These are phyloP conservation scores for Rhynchotus rufescens DNA, from an alignment of 2,797 vertebrate genomes.

Conservation along the genomic window DNA sequence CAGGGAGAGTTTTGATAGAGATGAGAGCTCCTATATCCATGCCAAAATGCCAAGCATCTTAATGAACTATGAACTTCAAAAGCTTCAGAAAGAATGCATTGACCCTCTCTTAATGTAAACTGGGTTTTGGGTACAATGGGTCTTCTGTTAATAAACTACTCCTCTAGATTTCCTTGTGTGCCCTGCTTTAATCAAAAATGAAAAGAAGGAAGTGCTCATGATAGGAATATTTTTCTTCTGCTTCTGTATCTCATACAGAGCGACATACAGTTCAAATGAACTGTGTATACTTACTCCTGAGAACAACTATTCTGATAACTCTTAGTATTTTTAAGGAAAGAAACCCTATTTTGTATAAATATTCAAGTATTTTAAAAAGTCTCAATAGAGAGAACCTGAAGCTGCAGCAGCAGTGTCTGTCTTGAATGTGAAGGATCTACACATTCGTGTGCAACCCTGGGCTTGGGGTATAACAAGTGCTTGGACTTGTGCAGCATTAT, in stretches of 20 bases:
- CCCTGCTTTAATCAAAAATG: constrained; percentile 3
- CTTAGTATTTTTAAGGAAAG: neutral
- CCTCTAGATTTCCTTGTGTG: neutral
- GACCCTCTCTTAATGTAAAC: constrained; percentile 40
- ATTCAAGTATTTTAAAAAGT: neutral
- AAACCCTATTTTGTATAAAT: neutral
- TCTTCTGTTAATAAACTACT: constrained; percentile 49
- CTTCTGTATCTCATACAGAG: neutral
- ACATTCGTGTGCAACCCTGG: neutral
- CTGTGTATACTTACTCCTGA: neutral
- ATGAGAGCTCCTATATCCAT: constrained; percentile 52
- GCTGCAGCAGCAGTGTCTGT: neutral
- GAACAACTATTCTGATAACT: neutral
- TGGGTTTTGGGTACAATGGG: constrained; percentile 18
- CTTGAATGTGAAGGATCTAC: accelerated
- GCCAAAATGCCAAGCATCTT: constrained; percentile 19
- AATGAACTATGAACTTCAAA: constrained; percentile 62
- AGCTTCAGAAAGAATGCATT: constrained; percentile 34
- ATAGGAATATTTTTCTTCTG: neutral
- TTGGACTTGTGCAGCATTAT: neutral
- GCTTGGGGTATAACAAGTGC: no score
- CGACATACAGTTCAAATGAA: neutral
- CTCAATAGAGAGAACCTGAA: neutral
- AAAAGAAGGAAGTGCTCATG: neutral
- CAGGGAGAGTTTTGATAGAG: constrained; percentile 52